Percentiles rank a stretch among this genome's conserved stretches.
Evolutionary conservation across 37 sponge, comb jelly and placozoan genomes (phyloP).

Genomic region (Tethya wilhelma): DNA sequence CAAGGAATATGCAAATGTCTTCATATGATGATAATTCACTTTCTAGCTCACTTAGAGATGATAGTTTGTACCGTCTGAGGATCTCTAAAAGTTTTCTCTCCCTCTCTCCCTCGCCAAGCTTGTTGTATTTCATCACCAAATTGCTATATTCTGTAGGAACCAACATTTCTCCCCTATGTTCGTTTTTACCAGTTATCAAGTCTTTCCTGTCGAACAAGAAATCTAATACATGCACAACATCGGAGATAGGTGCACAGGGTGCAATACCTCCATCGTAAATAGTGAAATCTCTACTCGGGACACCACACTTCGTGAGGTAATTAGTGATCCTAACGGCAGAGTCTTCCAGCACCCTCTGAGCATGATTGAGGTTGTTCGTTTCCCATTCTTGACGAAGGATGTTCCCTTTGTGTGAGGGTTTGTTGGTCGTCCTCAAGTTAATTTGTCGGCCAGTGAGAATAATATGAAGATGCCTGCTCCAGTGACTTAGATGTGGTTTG

Average conservation of each 20-base stretch:
- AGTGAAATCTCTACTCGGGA: slow-evolving; percentile 1
- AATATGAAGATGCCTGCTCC: slow-evolving; percentile 23
- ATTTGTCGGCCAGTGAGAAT: slow-evolving; percentile 53
- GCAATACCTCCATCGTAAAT: slow-evolving; percentile 53
- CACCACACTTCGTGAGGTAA: slow-evolving; percentile 20
- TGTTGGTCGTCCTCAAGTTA: slow-evolving; percentile 16
- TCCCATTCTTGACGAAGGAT: slow-evolving; percentile 35
- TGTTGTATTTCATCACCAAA: slow-evolving; percentile 21
- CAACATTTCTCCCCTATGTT: slow-evolving; percentile 25
- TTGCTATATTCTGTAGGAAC: slow-evolving; percentile 11
- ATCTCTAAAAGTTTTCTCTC: slow-evolving; percentile 9
- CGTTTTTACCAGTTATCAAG: background rate
- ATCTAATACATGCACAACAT: slow-evolving; percentile 39
- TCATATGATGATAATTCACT: too few species aligned
- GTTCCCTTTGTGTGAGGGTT: background rate
- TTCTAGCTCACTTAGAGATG: background rate
- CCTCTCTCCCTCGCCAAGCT: slow-evolving; percentile 12
- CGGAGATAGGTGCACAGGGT: slow-evolving; percentile 41
- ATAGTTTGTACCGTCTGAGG: slow-evolving; percentile 10
- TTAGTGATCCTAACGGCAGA: slow-evolving; percentile 20
- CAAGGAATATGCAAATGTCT: slow-evolving; percentile 19
- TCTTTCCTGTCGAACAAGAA: slow-evolving; percentile 57
- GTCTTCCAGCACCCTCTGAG: slow-evolving; percentile 30
- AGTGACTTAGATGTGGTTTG: background rate
- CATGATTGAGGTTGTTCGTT: background rate